phyloP scores from a whole-genome alignment of 2,888 invertebrate species.

The Orthosia incerta region DNA sequence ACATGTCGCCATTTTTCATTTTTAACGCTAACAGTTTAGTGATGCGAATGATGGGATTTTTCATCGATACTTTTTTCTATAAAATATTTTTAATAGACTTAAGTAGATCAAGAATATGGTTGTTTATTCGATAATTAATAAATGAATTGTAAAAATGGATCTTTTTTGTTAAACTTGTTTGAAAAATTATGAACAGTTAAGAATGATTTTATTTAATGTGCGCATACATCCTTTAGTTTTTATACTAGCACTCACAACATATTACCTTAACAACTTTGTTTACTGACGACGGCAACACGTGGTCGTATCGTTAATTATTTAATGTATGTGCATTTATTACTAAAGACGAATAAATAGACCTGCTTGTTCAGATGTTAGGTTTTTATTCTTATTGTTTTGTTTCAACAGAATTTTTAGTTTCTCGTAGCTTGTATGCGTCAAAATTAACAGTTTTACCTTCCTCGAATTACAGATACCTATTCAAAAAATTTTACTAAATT shows the following conservation, averaged over 20 bases:
- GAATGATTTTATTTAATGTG: neutral
- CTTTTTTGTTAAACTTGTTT: neutral
- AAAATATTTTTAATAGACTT: too few species aligned
- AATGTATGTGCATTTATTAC: conserved; percentile 35
- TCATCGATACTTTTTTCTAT: conserved; percentile 22
- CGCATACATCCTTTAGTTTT: neutral
- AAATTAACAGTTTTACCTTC: neutral
- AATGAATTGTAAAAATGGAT: neutral
- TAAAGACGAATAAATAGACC: conserved; percentile 1
- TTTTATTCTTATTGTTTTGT: conserved; percentile 2
- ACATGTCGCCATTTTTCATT: conserved; percentile 48
- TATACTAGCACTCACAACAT: neutral
- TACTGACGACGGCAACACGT: conserved; percentile 5
- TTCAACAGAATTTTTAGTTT: neutral
- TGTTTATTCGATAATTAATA: neutral
- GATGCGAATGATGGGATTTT: conserved; percentile 2
- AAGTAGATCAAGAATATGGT: neutral
- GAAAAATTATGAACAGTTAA: neutral
- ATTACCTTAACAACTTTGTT: conserved; percentile 22
- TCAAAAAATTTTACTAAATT: neutral
- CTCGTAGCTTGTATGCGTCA: neutral
- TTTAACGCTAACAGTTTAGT: conserved; percentile 24
- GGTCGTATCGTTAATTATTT: conserved; percentile 2
- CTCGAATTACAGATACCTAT: neutral
- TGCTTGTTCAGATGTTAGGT: conserved; percentile 19